A percentile compares a stretch with the other conserved stretches of the same genome.
phyloP scores from a whole-genome alignment of 35 echinoderm and acorn worm genomes.

The Nesometra sesokonis region DNA sequence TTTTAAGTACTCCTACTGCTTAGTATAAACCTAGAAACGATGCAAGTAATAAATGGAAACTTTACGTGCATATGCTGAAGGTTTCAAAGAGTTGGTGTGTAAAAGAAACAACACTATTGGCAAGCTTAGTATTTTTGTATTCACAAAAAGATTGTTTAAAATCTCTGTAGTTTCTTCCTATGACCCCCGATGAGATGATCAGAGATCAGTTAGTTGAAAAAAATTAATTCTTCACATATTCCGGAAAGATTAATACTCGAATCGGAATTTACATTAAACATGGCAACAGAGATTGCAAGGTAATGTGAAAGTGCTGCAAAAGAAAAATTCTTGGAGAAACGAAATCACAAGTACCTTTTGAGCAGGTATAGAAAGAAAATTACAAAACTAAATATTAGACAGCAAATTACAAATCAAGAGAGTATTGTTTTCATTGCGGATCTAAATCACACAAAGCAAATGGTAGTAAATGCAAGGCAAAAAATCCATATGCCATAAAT shows the following conservation, averaged over 20 bases:
- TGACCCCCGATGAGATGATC: slow-evolving; percentile 1
- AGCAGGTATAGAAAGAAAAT: not conserved
- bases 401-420: not conserved
- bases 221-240: not conserved
- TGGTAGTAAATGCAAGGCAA: not conserved
- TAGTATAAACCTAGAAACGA: too few relatives aligned
- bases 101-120: too few relatives aligned
- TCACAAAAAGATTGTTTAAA: too few relatives aligned
- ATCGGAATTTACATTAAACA: not conserved
- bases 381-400: not conserved
- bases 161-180: too few relatives aligned
- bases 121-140: too few relatives aligned
- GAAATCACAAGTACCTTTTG: not conserved
- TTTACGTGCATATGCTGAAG: too few relatives aligned
- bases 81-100: too few relatives aligned
- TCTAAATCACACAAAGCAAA: not conserved
- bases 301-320: not conserved
- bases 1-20: too few relatives aligned
- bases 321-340: not conserved
- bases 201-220: slow-evolving; percentile 15
- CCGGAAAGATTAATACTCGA: not conserved
- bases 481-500: not conserved
- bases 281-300: not conserved
- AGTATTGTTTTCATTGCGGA: slow-evolving; percentile 9
- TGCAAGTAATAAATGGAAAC: too few relatives aligned